Evolutionary conservation across 2,888 invertebrate genomes (phyloP).

Genomic region (Galeruca laticollis): DNA sequence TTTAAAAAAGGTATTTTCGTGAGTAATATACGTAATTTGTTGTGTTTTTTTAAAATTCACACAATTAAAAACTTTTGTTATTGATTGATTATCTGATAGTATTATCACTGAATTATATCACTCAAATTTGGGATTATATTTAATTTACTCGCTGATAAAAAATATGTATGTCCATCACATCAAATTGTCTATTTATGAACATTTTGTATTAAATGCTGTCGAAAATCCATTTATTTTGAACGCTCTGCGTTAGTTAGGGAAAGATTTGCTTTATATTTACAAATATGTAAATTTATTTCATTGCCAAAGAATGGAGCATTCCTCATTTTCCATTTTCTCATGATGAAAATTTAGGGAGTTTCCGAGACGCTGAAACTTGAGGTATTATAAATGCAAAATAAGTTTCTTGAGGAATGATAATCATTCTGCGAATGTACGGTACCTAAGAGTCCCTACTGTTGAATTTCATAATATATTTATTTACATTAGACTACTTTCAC

Average conservation of each 20-base stretch:
- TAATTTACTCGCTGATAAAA: no score
- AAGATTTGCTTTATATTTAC: constrained; percentile 32
- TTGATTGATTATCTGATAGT: no score
- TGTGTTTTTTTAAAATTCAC: no score
- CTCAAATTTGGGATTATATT: no score
- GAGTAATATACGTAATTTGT: no score
- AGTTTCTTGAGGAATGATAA: constrained; percentile 13
- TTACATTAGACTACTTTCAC: not conserved
- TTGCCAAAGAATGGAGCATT: constrained; percentile 31
- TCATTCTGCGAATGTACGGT: not conserved
- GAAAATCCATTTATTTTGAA: constrained; percentile 35
- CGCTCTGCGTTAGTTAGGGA: constrained; percentile 19
- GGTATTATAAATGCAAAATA: constrained; percentile 24
- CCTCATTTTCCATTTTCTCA: constrained; percentile 37
- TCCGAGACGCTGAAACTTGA: constrained; percentile 18
- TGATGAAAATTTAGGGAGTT: constrained; percentile 34
- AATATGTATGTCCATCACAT: no score
- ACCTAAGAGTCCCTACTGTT: not conserved
- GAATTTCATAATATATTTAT: not conserved
- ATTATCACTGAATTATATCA: no score
- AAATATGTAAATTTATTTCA: constrained; percentile 41
- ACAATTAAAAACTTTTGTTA: no score
- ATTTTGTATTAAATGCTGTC: constrained; percentile 24
- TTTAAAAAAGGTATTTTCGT: no score
- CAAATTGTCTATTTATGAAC: not conserved